Percentiles rank a stretch among this genome's conserved stretches.
Conservation (phyloP, 2,888 invertebrate genomes). For the Dascillus cervinus region DNA sequence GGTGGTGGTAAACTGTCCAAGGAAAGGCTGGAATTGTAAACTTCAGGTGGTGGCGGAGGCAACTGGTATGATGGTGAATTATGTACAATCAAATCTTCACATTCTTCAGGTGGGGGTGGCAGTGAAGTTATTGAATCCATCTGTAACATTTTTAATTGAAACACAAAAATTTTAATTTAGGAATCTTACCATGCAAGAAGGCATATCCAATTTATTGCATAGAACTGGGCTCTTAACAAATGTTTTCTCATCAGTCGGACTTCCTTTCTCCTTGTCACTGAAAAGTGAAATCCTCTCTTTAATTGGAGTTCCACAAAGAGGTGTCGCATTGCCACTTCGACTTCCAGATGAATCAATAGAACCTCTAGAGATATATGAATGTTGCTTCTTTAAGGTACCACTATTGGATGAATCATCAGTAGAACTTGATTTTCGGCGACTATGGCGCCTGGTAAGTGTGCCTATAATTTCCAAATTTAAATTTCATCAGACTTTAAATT, state of each 20-base stretch:
- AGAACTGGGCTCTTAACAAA: conserved; percentile 30
- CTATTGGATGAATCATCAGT: conserved; percentile 40
- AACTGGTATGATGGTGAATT: conserved; percentile 50
- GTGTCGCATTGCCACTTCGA: conserved; percentile 45
- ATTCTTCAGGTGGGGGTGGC: conserved; percentile 47
- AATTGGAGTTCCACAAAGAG: conserved; percentile 46
- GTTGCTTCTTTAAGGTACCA: conserved; percentile 54
- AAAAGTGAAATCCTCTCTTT: conserved; percentile 45
- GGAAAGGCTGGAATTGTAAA: conserved; percentile 71
- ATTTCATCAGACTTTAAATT: conserved; percentile 1
- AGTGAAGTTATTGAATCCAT: conserved; percentile 50
- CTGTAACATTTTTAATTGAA: too few relatives aligned
- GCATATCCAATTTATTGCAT: conserved; percentile 26
- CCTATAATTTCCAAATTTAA: conserved; percentile 16
- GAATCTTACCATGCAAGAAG: conserved; percentile 40
- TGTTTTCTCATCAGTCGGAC: conserved; percentile 27
- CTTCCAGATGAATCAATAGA: conserved; percentile 44
- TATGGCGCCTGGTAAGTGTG: conserved; percentile 47
- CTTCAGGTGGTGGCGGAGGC: conserved; percentile 66
- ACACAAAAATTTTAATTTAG: background rate
- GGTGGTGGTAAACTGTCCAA: conserved; percentile 77
- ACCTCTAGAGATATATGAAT: conserved; percentile 45
- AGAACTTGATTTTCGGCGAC: conserved; percentile 43
- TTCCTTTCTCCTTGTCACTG: conserved; percentile 26
- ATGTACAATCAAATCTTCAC: conserved; percentile 32